phyloP scores from a whole-genome alignment of 2,888 invertebrate species.

The Pheosia tremula region DNA sequence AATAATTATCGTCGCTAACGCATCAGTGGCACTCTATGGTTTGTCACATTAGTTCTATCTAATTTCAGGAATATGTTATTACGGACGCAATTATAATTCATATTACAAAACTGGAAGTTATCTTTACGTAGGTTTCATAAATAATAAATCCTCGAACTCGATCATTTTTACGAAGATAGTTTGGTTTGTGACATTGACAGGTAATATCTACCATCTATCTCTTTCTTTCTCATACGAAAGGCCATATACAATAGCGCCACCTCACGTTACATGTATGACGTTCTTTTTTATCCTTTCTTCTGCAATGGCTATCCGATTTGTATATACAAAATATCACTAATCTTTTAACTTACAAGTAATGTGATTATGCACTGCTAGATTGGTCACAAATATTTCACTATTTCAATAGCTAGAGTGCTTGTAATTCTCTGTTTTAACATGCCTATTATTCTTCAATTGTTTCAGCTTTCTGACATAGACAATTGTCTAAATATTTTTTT shows the following conservation, averaged over 20 bases:
- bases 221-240: slow-evolving; percentile 39
- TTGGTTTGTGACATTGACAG: slow-evolving; percentile 51
- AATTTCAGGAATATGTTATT: not conserved
- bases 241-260: slow-evolving; percentile 43
- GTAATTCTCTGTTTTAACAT: slow-evolving; percentile 45
- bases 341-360: slow-evolving; percentile 42
- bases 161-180: slow-evolving; percentile 38
- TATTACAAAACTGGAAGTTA: slow-evolving; percentile 13
- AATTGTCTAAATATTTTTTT: slow-evolving; percentile 10
- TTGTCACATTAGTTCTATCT: not conserved
- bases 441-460: slow-evolving; percentile 54
- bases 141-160: slow-evolving; percentile 39
- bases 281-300: slow-evolving; percentile 43
- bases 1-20: slow-evolving; percentile 14
- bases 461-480: slow-evolving; percentile 50
- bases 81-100: not conserved
- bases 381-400: slow-evolving; percentile 42
- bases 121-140: slow-evolving; percentile 30
- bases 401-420: slow-evolving; percentile 33
- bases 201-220: slow-evolving; percentile 32
- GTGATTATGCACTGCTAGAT: slow-evolving; percentile 35
- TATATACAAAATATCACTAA: slow-evolving; percentile 18
- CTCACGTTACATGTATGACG: slow-evolving; percentile 37
- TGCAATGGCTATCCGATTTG: slow-evolving; percentile 37
- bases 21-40: slow-evolving; percentile 7